These are phyloP conservation scores for Alentia gelatinosa DNA, from an alignment of 2,888 invertebrate genomes.

Conservation along the genomic window DNA sequence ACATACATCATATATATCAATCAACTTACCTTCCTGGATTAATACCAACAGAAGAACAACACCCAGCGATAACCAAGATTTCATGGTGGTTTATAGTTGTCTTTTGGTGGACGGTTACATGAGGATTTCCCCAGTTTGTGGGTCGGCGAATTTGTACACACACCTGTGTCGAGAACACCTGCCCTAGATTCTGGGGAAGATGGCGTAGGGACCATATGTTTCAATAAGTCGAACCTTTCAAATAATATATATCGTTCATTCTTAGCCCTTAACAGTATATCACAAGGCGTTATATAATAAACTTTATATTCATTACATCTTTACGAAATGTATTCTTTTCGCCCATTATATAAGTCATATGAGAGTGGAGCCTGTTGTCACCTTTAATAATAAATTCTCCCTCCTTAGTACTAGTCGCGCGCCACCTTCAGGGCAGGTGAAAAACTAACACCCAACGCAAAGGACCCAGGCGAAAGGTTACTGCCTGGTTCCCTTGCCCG, in stretches of 20 bases:
- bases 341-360: background rate
- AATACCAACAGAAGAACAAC: background rate
- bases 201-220: background rate
- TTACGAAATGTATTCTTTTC: background rate
- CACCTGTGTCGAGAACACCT: slow-evolving; percentile 14
- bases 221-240: background rate
- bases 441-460: no score
- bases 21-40: background rate
- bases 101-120: background rate
- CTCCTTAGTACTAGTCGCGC: background rate
- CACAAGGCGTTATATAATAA: background rate
- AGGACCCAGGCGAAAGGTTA: no score
- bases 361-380: background rate
- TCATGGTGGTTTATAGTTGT: background rate
- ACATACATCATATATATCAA: background rate
- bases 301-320: background rate
- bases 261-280: background rate
- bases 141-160: background rate
- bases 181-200: background rate
- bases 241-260: background rate
- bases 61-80: background rate
- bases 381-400: background rate
- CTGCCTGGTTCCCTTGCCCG: no score
- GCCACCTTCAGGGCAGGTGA: background rate
- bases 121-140: slow-evolving; percentile 11